Base-by-base conservation (phyloP, 2,113 vertebrate species). In the Dunckerocampus dactyliophorus region DNA sequence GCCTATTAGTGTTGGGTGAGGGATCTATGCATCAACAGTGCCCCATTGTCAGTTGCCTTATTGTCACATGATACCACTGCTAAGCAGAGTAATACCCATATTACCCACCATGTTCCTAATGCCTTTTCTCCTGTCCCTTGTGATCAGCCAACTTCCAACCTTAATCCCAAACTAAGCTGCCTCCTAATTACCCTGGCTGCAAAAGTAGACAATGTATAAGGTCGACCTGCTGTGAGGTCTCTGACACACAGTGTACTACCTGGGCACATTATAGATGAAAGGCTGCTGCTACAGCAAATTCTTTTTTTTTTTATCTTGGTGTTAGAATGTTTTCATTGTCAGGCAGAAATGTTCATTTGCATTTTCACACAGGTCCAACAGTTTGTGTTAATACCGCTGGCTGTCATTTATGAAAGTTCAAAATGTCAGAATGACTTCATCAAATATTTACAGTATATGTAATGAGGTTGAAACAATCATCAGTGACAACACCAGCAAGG, bases 171-270 rank as follows among this genome's bases (percentile, higher is more conserved):
- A 47, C 82, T 90, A 89, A 89, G 77, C 81, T 74, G 67, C 63
- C 85, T 83, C 81, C 79, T 89, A 87, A 89, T 90, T 89, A 89
- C 70, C 69, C 83, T 61, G 65, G 71, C 76, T 69, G 83, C 73
- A 82, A 63, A 8, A 71, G 63, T 62, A 78, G 68, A 82, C 80
- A 79, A 82, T 76, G 79, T 42, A 8, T 21, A 56, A 42, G 50
- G 69, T 24, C 52, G 4, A 64, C 75, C 76, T 67, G 78, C 73
- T 50, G 62, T 7, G 3, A 67, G 58, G 73, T 80, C 75, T 48
- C 65, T 43, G 45, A 81, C 70, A 62, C 42, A 10, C 37, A 9
- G 58, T 21, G 53, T n/a, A 61, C 49, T 67, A 47, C 19, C 63
- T 31, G 62, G 74, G 55, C 62, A 65, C 66, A 59, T 5, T 56